A percentile compares a stretch with the other conserved stretches of the same genome.
Conservation (phyloP, 2,888 invertebrate species). For the Cremastinae sp. region DNA sequence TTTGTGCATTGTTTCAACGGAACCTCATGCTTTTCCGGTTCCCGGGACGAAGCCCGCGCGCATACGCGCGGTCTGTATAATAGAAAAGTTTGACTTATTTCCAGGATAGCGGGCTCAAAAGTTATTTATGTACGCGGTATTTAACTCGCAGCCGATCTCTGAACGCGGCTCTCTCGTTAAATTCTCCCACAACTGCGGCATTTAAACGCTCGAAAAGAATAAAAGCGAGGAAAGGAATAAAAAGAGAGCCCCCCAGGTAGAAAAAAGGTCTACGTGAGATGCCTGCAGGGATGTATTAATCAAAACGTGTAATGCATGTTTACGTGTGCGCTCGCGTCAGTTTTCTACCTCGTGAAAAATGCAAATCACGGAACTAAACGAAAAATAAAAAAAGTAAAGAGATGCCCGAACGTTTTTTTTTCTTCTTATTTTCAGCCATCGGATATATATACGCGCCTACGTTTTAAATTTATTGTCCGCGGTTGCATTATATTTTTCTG, state of each 20-base stretch:
- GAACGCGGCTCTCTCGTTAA: slow-evolving; percentile 25
- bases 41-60: no score
- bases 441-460: neutral
- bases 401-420: slow-evolving; percentile 16
- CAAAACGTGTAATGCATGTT: slow-evolving; percentile 29
- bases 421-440: slow-evolving; percentile 16
- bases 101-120: slow-evolving; percentile 40
- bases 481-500: no score
- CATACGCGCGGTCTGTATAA: no score
- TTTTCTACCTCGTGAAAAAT: slow-evolving; percentile 38
- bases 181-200: slow-evolving; percentile 3
- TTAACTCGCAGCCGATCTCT: slow-evolving; percentile 46
- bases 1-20: no score
- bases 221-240: neutral
- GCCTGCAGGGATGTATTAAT: slow-evolving; percentile 48
- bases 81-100: no score
- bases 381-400: no score
- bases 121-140: slow-evolving; percentile 59
- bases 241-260: slow-evolving; percentile 4
- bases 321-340: neutral
- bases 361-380: slow-evolving; percentile 44
- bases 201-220: neutral
- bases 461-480: neutral
- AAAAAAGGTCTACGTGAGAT: slow-evolving; percentile 13
- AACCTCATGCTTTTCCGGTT: no score